A percentile compares a stretch with the other conserved stretches of the same genome.
phyloP scores from a whole-genome alignment of 2,888 invertebrate genomes.

The Xiphydria camelus region DNA sequence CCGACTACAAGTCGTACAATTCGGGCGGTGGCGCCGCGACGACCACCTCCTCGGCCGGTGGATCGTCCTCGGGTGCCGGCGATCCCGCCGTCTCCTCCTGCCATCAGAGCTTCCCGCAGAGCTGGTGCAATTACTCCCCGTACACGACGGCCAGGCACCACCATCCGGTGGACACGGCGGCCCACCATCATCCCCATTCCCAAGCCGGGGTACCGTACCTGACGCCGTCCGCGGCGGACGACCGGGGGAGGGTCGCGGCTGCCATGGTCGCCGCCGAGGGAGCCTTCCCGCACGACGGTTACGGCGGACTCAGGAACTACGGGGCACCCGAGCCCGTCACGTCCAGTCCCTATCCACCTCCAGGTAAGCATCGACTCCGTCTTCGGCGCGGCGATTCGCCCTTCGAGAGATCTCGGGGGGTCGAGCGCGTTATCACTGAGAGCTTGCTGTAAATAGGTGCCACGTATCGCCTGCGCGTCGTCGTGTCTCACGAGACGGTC shows the following conservation, averaged over 20 bases:
- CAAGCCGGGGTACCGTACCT: conserved; percentile 67
- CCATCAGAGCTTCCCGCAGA: conserved; percentile 72
- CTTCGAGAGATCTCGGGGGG: too few relatives aligned
- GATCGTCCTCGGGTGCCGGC: conserved; percentile 58
- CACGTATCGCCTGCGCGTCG: too few relatives aligned
- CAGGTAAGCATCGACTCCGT: conserved; percentile 68
- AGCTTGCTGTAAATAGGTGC: too few relatives aligned
- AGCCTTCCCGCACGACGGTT: conserved; percentile 74
- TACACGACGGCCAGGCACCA: conserved; percentile 66
- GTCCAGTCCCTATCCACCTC: conserved; percentile 77
- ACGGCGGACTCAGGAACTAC: conserved; percentile 73
- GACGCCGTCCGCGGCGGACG: conserved; percentile 66
- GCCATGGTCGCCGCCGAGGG: conserved; percentile 64
- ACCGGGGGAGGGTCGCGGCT: conserved; percentile 67
- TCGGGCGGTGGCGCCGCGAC: conserved; percentile 70
- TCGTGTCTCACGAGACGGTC: too few relatives aligned
- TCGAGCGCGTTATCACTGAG: too few relatives aligned
- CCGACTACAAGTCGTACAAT: conserved; percentile 61
- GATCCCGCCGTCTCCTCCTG: conserved; percentile 65
- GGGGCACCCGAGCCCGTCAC: conserved; percentile 72
- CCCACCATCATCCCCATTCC: conserved; percentile 64
- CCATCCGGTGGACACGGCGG: conserved; percentile 58
- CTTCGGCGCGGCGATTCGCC: too few relatives aligned
- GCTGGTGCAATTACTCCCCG: conserved; percentile 75
- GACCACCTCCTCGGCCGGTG: conserved; percentile 63